phyloP scores from a whole-genome alignment of 2,888 invertebrate genomes.

The Leptinotarsa rubiginosa region DNA sequence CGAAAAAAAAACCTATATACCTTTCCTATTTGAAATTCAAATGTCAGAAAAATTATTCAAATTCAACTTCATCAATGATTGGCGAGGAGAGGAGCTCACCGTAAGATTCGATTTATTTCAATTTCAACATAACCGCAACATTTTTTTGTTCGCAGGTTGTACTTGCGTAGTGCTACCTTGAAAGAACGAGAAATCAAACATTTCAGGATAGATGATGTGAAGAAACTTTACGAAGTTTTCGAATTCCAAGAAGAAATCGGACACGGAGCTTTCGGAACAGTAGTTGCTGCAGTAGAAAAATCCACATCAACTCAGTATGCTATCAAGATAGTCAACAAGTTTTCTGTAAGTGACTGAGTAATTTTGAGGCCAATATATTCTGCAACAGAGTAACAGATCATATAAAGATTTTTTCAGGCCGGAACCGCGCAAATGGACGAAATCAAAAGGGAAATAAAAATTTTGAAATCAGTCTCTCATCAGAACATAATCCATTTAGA shows the following conservation, averaged over 20 bases:
- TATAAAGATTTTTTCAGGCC: slow-evolving; percentile 14
- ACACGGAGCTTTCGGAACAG: slow-evolving; percentile 65
- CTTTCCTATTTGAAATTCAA: neutral
- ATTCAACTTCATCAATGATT: neutral
- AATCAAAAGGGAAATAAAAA: slow-evolving; percentile 68
- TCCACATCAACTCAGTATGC: slow-evolving; percentile 61
- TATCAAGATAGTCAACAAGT: slow-evolving; percentile 66
- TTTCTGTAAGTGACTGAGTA: slow-evolving; percentile 51
- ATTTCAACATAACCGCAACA: neutral
- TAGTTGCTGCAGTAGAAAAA: slow-evolving; percentile 62
- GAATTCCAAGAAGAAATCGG: slow-evolving; percentile 64
- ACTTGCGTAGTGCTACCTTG: slow-evolving; percentile 14
- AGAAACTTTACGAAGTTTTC: slow-evolving; percentile 60
- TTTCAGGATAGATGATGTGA: slow-evolving; percentile 59
- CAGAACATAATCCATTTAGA: slow-evolving; percentile 70
- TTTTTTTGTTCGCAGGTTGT: neutral
- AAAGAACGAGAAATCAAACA: slow-evolving; percentile 60
- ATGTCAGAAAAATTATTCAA: slow-evolving; percentile 5
- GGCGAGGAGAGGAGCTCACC: neutral
- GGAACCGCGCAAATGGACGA: slow-evolving; percentile 36
- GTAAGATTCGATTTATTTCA: neutral
- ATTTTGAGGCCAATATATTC: neutral
- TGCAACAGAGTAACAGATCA: too few species aligned
- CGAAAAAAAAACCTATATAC: neutral
- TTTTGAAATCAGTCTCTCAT: slow-evolving; percentile 70